Evolutionary conservation across 2,797 vertebrate species (phyloP).

Genomic region (Urocyon cinereoargenteus): DNA sequence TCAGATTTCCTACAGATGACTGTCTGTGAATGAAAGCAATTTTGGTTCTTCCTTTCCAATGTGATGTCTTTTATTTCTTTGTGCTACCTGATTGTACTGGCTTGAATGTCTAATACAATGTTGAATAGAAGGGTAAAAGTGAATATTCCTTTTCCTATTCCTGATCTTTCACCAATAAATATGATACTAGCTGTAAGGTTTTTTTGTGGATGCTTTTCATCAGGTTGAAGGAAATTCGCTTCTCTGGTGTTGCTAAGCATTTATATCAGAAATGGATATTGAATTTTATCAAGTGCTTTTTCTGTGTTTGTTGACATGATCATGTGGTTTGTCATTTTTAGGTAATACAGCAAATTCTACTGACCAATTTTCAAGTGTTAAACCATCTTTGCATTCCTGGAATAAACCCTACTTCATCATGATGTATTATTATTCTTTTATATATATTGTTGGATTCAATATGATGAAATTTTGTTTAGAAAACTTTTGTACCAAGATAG

Average conservation of each 20-base stretch:
- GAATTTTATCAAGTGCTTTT: constrained; percentile 1
- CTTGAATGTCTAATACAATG: background rate
- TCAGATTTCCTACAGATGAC: constrained; percentile 9
- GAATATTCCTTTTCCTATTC: background rate
- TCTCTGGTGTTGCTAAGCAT: constrained; percentile 6
- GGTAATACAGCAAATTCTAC: background rate
- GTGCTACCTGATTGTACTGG: background rate
- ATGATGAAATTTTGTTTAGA: constrained; percentile 28
- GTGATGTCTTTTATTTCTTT: constrained; percentile 45
- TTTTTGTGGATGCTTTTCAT: constrained; percentile 9
- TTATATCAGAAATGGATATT: constrained; percentile 48
- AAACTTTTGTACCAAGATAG: constrained; percentile 21
- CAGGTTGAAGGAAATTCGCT: background rate
- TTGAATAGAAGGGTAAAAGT: constrained; percentile 29
- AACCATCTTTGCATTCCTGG: background rate
- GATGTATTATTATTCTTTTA: background rate
- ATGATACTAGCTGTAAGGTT: background rate
- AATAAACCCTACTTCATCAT: background rate
- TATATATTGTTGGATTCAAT: background rate
- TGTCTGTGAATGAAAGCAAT: constrained; percentile 32
- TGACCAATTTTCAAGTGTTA: constrained; percentile 38
- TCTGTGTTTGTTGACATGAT: constrained; percentile 15
- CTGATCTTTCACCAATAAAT: background rate
- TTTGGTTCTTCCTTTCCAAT: constrained; percentile 30
- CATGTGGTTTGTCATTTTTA: background rate